Evolutionary conservation across 2,888 invertebrate genomes (phyloP).

Genomic region (Rhaphigaster nebulosa): DNA sequence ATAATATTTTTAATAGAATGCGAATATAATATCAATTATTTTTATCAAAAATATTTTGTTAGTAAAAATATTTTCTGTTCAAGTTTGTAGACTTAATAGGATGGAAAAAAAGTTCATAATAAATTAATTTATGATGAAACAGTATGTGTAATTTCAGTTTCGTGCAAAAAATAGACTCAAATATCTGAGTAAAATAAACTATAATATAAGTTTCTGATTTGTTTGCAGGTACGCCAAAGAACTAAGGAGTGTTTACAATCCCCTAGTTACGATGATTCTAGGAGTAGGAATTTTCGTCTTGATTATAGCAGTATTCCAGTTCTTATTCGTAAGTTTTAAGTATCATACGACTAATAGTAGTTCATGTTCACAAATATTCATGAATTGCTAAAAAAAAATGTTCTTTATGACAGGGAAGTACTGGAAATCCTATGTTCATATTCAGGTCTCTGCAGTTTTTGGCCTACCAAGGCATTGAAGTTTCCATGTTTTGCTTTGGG

Average conservation of each 20-base stretch:
- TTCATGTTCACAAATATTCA: no score
- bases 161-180: no score
- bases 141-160: no score
- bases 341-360: not conserved
- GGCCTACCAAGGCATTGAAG: not conserved
- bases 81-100: no score
- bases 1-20: no score
- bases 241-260: not conserved
- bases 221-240: not conserved
- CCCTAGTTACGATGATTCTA: conserved; percentile 1
- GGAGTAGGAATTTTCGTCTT: not conserved
- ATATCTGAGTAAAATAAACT: no score
- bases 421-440: not conserved
- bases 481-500: not conserved
- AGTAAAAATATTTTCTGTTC: no score
- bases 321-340: conserved; percentile 5
- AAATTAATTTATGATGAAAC: no score
- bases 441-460: not conserved
- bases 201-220: no score
- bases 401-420: not conserved
- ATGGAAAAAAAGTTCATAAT: no score
- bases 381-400: not conserved
- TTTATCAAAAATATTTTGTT: no score
- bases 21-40: no score
- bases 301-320: not conserved